Evolutionary conservation across 2,113 vertebrate genomes (phyloP).

Genomic region (Hydrochoerus hydrochaeris): DNA sequence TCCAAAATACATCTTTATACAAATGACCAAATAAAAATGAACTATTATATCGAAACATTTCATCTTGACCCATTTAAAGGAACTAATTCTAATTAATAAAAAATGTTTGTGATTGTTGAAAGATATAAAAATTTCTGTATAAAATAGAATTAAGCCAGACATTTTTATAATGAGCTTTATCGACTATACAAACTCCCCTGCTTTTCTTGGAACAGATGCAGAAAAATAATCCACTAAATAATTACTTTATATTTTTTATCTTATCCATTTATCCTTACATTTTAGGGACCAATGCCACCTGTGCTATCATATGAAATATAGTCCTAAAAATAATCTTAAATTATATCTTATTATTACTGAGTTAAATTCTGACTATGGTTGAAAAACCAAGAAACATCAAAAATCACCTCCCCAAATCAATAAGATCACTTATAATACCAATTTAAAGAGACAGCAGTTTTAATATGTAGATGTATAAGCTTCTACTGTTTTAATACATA

Average conservation of each 20-base stretch:
- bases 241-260: not conserved
- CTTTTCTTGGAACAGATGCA: not conserved
- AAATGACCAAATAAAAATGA: not conserved
- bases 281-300: not conserved
- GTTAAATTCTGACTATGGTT: not conserved
- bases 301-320: slow-evolving; percentile 30
- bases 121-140: not conserved
- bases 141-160: not conserved
- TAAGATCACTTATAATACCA: not conserved
- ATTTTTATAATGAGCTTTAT: not conserved
- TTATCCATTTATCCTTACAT: not conserved
- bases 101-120: not conserved
- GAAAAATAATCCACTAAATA: not conserved
- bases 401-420: not conserved
- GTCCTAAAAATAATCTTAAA: slow-evolving; percentile 2
- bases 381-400: not conserved
- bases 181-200: not conserved
- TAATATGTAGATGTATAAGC: not conserved
- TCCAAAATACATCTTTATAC: not conserved
- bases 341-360: not conserved
- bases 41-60: not conserved
- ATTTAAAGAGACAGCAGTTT: not conserved
- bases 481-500: slow-evolving; percentile 20
- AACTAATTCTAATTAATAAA: not conserved
- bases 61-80: not conserved